phyloP scores from a whole-genome alignment of 2,797 vertebrate genomes.

The Lacerta bilineata region DNA sequence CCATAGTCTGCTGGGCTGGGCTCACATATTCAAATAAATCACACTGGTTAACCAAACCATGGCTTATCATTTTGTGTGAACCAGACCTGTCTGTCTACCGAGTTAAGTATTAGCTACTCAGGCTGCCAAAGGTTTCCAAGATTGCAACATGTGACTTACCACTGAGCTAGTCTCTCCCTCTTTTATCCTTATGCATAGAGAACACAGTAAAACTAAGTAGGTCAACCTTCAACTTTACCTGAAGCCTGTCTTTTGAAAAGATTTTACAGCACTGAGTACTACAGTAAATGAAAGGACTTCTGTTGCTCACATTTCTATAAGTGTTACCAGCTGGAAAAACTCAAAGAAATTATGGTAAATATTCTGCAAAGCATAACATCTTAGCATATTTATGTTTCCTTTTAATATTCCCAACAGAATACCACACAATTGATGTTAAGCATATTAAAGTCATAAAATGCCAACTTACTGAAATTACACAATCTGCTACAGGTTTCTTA shows the following conservation, averaged over 20 bases:
- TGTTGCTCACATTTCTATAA: background rate
- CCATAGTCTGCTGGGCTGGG: no score
- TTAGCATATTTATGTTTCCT: background rate
- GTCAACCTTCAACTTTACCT: background rate
- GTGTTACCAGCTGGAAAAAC: background rate
- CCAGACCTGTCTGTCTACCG: background rate
- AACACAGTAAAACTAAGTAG: background rate
- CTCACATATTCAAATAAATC: no score
- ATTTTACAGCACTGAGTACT: background rate
- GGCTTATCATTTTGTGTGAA: no score
- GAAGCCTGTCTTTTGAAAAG: background rate
- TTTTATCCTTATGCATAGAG: background rate
- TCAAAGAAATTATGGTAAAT: background rate
- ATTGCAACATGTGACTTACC: background rate
- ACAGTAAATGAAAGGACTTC: background rate
- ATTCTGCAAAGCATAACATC: background rate
- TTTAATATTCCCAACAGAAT: background rate
- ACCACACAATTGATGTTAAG: background rate
- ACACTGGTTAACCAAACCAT: no score
- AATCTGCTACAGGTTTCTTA: conserved; percentile 85
- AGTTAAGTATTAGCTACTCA: background rate
- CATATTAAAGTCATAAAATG: background rate
- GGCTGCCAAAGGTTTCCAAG: background rate
- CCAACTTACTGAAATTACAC: conserved; percentile 84
- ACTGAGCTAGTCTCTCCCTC: background rate